Evolutionary conservation across 2,113 vertebrate genomes (phyloP), one percentile per base, ranked within the genome.

Genomic region (Antechinus stuartii): DNA sequence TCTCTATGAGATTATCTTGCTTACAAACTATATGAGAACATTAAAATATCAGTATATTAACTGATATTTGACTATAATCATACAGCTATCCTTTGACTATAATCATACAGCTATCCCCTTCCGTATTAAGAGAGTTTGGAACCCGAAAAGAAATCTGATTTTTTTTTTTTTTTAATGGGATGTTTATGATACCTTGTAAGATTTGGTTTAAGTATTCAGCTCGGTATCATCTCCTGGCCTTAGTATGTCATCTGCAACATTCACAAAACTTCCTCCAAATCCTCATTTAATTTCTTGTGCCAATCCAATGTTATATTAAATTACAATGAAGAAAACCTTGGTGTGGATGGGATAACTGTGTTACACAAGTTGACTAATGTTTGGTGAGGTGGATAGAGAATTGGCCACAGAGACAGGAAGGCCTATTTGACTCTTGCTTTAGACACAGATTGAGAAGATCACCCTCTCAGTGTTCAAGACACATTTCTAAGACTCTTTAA

Each of bases 1-100:
- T 54, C 90, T 46, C 35, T 30, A 6, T 49, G 76, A 55, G 49
- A 19, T 54, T 2, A 22, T 7, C 30, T 91, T 94, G 47, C 26
- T 98, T 98, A 50, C 89, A 93, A 94, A 52, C 92, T 14, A 27
- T 22, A 61, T 90, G 92, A 54, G 54, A 35, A 30, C 27, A 42
- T 1, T 22, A 26, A 53, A 49, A 42, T n/a, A 42, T 22, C n/a
- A 42, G 35, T 84, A 14, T 22, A 42, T 22, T 84, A 22, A 84
- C 35, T 68, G 57, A 16, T 35, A 68, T 35, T 35, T 30, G 27
- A 16, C 27, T 35, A 35, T 35, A 68, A 14, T 68, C 12, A 68
- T 57, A 57, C 4, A 68, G 57, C 27, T 61, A 30, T 61, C 50
- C 57, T 35, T 35, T 30, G 27, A 16, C 27, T 35, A 35, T 35